phyloP scores from a whole-genome alignment of 2,888 invertebrate genomes.

The Colletes collaris region DNA sequence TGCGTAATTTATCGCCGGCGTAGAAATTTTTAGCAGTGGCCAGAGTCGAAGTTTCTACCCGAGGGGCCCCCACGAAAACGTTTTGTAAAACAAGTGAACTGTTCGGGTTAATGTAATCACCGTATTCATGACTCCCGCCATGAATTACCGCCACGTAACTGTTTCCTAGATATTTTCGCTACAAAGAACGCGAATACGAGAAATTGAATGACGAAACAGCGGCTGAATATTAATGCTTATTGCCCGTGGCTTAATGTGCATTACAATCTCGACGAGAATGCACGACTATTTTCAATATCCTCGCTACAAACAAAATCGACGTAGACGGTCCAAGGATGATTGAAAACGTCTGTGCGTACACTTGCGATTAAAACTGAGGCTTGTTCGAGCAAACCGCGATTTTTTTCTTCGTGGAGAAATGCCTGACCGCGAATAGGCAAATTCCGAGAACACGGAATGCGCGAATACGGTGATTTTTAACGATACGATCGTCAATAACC shows the following conservation, averaged over 20 bases:
- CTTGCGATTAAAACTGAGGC: too few species aligned
- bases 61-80: slow-evolving; percentile 9
- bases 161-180: slow-evolving; percentile 43
- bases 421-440: slow-evolving; percentile 18
- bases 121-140: slow-evolving; percentile 40
- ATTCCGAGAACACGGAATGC: slow-evolving; percentile 29
- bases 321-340: too few species aligned
- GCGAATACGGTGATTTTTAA: slow-evolving; percentile 16
- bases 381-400: not conserved
- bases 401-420: slow-evolving; percentile 10
- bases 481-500: slow-evolving; percentile 34
- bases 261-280: slow-evolving; percentile 29
- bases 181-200: slow-evolving; percentile 48
- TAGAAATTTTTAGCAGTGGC: not conserved
- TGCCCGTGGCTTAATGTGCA: slow-evolving; percentile 35
- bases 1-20: too few species aligned
- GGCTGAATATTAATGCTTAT: slow-evolving; percentile 52
- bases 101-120: slow-evolving; percentile 31
- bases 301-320: not conserved
- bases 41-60: not conserved
- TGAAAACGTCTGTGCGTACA: too few species aligned
- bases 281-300: slow-evolving; percentile 14
- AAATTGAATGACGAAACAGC: slow-evolving; percentile 56
- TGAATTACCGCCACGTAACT: slow-evolving; percentile 51
- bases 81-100: not conserved